These are phyloP conservation scores for Hippasteria phrygiana DNA, from an alignment of 53 echinoderm and acorn worm genomes.

Conservation along the genomic window DNA sequence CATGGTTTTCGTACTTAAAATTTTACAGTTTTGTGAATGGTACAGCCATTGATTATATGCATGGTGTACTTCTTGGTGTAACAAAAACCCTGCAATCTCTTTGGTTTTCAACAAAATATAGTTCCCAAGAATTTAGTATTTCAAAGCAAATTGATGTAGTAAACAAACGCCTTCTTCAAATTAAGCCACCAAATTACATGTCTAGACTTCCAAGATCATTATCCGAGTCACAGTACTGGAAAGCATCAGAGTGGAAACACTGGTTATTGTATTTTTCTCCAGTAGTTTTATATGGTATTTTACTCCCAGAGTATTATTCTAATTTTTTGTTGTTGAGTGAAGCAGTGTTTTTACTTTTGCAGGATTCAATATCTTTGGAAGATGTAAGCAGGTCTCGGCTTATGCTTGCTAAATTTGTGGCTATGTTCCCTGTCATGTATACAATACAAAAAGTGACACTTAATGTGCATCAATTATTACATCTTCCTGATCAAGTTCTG, in stretches of 20 bases:
- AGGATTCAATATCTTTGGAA: conserved; percentile 15
- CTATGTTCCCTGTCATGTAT: conserved; percentile 40
- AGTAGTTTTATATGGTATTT: conserved; percentile 44
- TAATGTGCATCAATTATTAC: conserved; percentile 64
- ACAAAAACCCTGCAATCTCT: conserved; percentile 41
- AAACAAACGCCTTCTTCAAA: conserved; percentile 38
- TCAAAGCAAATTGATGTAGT: conserved; percentile 10
- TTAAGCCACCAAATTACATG: conserved; percentile 75
- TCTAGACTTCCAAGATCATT: conserved; percentile 63
- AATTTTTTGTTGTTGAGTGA: conserved; percentile 49
- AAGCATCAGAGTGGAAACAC: conserved; percentile 71
- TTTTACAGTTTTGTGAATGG: conserved; percentile 58
- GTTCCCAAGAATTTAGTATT: conserved; percentile 37
- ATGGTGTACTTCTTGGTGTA: conserved; percentile 67
- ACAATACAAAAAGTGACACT: conserved; percentile 40
- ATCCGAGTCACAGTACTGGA: conserved; percentile 67
- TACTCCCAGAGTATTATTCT: conserved; percentile 27
- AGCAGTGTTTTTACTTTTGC: conserved; percentile 28
- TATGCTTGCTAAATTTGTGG: conserved; percentile 56
- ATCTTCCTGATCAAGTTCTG: conserved; percentile 57
- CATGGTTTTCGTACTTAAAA: conserved; percentile 45
- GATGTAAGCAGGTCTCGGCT: conserved; percentile 21
- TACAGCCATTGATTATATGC: conserved; percentile 72
- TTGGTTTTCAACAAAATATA: conserved; percentile 61
- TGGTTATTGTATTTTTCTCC: conserved; percentile 63